Conservation (phyloP, 2,113 vertebrate species). For the Cercopithecus mona region DNA sequence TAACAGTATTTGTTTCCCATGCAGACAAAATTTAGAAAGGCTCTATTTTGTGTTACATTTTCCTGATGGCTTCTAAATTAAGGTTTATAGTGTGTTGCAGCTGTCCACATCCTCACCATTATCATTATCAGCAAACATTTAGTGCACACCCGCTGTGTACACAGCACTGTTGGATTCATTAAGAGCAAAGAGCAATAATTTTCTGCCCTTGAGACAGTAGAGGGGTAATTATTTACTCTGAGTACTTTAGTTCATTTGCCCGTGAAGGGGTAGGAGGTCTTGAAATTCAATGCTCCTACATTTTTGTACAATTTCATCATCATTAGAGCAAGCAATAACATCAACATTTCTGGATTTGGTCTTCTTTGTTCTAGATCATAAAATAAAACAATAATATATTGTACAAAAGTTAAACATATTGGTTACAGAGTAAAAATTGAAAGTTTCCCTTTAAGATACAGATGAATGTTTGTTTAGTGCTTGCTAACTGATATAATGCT, state of each 20-base stretch:
- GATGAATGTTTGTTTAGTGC: not conserved
- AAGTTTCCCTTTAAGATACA: not conserved
- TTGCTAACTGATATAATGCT: not conserved
- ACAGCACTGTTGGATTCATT: slow-evolving; percentile 36
- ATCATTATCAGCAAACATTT: slow-evolving; percentile 71
- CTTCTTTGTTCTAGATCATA: slow-evolving; percentile 11
- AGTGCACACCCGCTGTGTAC: slow-evolving; percentile 47
- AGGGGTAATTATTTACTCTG: slow-evolving; percentile 65
- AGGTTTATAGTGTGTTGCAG: slow-evolving; percentile 63
- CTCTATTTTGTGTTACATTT: slow-evolving; percentile 42
- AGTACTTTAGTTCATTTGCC: not conserved
- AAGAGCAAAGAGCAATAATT: slow-evolving; percentile 57
- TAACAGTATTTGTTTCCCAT: slow-evolving; percentile 51
- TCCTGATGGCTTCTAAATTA: slow-evolving; percentile 72
- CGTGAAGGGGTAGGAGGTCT: not conserved
- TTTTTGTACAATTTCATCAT: not conserved
- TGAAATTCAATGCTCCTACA: not conserved
- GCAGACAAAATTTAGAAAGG: slow-evolving; percentile 44
- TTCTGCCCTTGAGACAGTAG: slow-evolving; percentile 59
- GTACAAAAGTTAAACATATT: slow-evolving; percentile 2
- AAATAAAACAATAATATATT: not conserved
- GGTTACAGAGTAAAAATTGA: slow-evolving; percentile 16
- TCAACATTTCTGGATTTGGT: not conserved
- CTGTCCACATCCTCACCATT: slow-evolving; percentile 34
- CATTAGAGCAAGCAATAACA: not conserved